Evolutionary conservation across 2,113 vertebrate species (phyloP).

Genomic region (Corynorhinus townsendii): DNA sequence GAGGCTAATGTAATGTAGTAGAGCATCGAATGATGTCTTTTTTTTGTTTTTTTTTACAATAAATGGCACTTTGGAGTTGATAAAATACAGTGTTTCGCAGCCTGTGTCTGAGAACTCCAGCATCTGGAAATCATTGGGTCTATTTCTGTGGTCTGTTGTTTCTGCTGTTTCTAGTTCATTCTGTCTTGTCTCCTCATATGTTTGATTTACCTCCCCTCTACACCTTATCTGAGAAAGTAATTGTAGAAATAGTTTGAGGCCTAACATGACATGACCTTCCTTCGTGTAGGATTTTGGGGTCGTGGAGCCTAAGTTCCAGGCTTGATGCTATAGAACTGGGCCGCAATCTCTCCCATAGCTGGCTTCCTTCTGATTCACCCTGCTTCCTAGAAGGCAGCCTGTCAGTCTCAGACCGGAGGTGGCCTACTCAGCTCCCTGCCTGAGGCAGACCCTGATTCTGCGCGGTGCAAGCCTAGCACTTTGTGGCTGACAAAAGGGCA

Average conservation of each 20-base stretch:
- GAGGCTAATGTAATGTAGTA: background rate
- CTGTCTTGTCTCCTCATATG: background rate
- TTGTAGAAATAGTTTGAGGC: background rate
- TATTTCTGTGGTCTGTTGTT: background rate
- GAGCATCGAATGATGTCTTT: background rate
- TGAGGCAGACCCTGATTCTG: background rate
- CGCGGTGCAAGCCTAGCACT: background rate
- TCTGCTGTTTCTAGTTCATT: background rate
- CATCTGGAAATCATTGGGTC: background rate
- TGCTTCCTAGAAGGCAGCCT: background rate
- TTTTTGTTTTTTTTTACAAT: background rate
- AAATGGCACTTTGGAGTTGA: background rate
- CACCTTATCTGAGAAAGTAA: background rate
- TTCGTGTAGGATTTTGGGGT: background rate
- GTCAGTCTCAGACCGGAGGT: background rate
- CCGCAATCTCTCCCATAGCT: rapidly evolving
- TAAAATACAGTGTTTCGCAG: background rate
- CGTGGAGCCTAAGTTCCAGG: background rate
- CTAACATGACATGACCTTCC: background rate
- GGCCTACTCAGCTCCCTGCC: background rate
- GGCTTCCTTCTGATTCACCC: background rate
- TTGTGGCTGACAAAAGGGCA: background rate
- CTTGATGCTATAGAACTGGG: background rate
- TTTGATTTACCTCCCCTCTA: background rate
- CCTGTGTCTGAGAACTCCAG: background rate